Base-by-base conservation (phyloP, 1,140 invertebrate species). In the Ips typographus region DNA sequence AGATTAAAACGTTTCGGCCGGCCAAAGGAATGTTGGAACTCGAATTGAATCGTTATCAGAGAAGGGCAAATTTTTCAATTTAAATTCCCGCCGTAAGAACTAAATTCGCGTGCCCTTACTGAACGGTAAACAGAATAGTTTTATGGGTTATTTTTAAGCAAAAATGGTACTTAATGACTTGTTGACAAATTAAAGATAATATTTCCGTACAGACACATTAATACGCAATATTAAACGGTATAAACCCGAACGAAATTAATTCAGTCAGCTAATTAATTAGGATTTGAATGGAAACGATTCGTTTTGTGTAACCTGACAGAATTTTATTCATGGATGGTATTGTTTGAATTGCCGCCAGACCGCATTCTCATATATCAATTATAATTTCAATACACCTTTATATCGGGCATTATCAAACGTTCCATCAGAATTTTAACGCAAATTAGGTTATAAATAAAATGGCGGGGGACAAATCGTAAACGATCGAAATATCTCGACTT, bases 371-470 rank as follows among this genome's bases (percentile, higher is more conserved):
- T 51, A 62, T 61, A 62, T 62, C 60, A 62, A 51, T 62, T 49
- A 51, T 7, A 49, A 51, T 39, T 62, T 62, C 60, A 62, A 62
- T 62, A 51, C 39, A 62, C 60, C 37, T 51, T 62, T 51, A 51
- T 59, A 43, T 59, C 40, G 22, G 44, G 60, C 44, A 62, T 62
- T 62, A 62, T 62, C 60, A 38, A 37, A 49, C 44, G 44, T 51
- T 40, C 40, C 40, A 59, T 59, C 57, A 59, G 40, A 59, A 43
- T 42, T 59, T 62, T 62, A 62, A 51, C 60, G 51, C 51, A 62
- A 62, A 62, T 62, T 51, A 62, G 60, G 44, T 38, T 43, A 62
- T 51, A 51, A 62, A 62, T 62, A 62, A 62, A 62, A 62, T 62
- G 44, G n/a, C 37, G 60, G 43, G 42, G 49, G 51, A 62, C 60